Percentiles rank a stretch among this genome's conserved stretches.
Conservation (phyloP, 2,113 vertebrate genomes). For the Burhinus bistriatus region DNA sequence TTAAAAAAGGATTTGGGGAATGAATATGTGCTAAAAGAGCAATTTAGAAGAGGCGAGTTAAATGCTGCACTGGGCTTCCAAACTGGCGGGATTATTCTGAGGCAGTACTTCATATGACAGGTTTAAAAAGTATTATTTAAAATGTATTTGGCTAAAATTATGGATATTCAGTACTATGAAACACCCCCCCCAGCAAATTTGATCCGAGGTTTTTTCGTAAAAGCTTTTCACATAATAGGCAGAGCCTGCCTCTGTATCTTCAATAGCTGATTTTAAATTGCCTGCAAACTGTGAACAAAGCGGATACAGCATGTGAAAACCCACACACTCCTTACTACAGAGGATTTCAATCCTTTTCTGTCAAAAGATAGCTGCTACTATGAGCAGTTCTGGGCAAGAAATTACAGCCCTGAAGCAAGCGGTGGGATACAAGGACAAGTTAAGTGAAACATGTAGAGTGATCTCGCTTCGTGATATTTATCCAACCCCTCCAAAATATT, state of each 20-base stretch:
- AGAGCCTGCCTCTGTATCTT: neutral
- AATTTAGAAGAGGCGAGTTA: neutral
- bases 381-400: neutral
- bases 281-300: constrained; percentile 23
- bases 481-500: neutral
- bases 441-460: neutral
- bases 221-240: neutral
- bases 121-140: neutral
- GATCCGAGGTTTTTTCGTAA: neutral
- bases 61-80: neutral
- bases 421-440: neutral
- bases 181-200: neutral
- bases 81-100: neutral
- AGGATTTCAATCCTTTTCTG: neutral
- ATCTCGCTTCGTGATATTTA: neutral
- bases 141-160: neutral
- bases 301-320: neutral
- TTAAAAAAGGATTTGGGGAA: neutral
- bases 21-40: neutral
- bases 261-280: constrained; percentile 5
- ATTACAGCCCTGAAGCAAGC: neutral
- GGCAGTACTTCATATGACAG: neutral
- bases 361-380: neutral
- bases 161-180: neutral
- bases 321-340: neutral